Percentiles rank a stretch among this genome's conserved stretches.
Evolutionary conservation across 2,113 vertebrate genomes (phyloP).

Genomic region (Daphoenositta chrysoptera): DNA sequence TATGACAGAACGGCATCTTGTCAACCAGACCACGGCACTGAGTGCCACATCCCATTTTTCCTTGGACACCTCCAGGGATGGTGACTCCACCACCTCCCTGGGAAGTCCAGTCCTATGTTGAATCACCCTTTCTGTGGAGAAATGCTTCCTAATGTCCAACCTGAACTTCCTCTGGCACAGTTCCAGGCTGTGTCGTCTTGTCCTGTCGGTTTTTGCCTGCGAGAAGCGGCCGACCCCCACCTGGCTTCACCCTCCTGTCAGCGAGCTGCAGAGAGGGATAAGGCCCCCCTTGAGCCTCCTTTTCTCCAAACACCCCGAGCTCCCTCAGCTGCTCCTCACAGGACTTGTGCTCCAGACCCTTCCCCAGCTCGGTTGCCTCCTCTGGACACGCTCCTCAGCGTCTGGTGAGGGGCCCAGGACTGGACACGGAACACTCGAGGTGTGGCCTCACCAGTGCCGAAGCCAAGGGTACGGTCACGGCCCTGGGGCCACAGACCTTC

Average conservation of each 20-base stretch:
- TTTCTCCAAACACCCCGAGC: too few relatives aligned
- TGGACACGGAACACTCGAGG: fast-evolving
- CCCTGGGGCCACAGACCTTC: not conserved
- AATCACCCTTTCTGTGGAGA: not conserved
- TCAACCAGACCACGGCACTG: not conserved
- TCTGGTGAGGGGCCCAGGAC: not conserved
- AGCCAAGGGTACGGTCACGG: fast-evolving
- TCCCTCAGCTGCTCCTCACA: not conserved
- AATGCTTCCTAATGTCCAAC: not conserved
- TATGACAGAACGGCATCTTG: not conserved
- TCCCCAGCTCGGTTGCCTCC: fast-evolving
- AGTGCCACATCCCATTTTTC: not conserved
- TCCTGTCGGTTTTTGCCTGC: too few relatives aligned
- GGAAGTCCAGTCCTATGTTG: too few relatives aligned
- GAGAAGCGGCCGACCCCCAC: not conserved
- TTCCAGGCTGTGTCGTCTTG: too few relatives aligned
- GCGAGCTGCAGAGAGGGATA: not conserved
- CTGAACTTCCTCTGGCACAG: not conserved
- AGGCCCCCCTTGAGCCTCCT: fast-evolving
- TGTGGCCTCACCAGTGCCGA: not conserved
- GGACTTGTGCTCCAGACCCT: not conserved
- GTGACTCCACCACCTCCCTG: not conserved
- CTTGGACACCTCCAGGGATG: not conserved
- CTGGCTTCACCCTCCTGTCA: not conserved
- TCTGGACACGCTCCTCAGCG: not conserved